These are phyloP conservation scores for Tiphia femorata DNA, from an alignment of 2,888 invertebrate genomes.

Conservation along the genomic window DNA sequence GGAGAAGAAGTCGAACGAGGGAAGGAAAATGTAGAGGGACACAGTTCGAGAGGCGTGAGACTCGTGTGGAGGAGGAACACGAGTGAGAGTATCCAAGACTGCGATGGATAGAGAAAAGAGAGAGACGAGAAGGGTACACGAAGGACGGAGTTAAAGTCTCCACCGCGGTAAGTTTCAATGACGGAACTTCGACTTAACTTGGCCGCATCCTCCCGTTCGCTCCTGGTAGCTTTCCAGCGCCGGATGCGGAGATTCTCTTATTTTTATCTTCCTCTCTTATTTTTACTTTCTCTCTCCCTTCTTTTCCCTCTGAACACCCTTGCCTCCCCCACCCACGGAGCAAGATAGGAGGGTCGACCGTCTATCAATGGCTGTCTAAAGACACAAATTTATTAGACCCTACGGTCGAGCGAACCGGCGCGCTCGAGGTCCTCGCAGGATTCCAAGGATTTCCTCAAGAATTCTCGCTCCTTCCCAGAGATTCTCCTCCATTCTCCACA, in stretches of 20 bases:
- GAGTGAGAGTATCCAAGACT: not conserved
- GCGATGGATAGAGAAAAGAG: conserved; percentile 2
- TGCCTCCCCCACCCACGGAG: not conserved
- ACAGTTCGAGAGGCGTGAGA: too few relatives aligned
- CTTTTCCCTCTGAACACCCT: not conserved
- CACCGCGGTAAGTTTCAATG: conserved; percentile 42
- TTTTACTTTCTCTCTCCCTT: conserved; percentile 3
- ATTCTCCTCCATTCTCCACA: too few relatives aligned
- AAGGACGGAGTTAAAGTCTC: conserved; percentile 12
- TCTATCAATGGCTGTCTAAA: conserved; percentile 38
- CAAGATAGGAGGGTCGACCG: not conserved
- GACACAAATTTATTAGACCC: conserved; percentile 44
- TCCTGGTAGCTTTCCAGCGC: not conserved
- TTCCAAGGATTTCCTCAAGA: too few relatives aligned
- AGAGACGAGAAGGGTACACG: not conserved
- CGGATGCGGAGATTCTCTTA: conserved; percentile 24
- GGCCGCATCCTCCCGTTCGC: not conserved
- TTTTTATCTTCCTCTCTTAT: not conserved
- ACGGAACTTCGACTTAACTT: conserved; percentile 44
- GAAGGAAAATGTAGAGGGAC: too few relatives aligned
- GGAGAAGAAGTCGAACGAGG: too few relatives aligned
- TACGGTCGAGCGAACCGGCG: conserved; percentile 14
- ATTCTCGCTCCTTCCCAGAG: too few relatives aligned
- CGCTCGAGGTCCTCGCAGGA: too few relatives aligned
- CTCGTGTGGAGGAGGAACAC: not conserved